A percentile compares a stretch with the other conserved stretches of the same genome.
These are phyloP conservation scores for Spialia ferax DNA, from an alignment of 2,888 invertebrate species.

Conservation along the genomic window DNA sequence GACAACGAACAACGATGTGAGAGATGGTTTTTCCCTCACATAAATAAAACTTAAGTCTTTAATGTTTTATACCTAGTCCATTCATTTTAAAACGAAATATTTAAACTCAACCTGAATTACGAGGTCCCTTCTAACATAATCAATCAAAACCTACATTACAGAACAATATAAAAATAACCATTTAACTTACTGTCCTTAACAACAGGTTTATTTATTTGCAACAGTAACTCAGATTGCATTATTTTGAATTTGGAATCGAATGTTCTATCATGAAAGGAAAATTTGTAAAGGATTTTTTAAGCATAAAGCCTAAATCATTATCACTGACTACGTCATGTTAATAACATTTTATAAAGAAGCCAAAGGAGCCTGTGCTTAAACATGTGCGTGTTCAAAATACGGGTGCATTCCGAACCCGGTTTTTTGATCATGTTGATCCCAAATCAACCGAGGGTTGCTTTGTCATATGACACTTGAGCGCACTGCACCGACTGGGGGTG, in stretches of 20 bases:
- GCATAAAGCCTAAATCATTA: background rate
- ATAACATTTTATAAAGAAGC: constrained; percentile 35
- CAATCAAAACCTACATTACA: too few relatives aligned
- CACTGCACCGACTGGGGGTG: constrained; percentile 71
- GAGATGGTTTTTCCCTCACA: background rate
- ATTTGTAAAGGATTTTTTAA: background rate
- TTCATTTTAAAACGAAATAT: too few relatives aligned
- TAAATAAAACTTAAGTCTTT: constrained; percentile 1
- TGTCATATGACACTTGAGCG: constrained; percentile 84
- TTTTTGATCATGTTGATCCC: constrained; percentile 79
- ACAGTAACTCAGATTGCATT: too few relatives aligned
- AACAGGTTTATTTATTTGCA: too few relatives aligned
- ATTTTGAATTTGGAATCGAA: too few relatives aligned
- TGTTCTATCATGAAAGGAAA: too few relatives aligned
- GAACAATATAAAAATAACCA: too few relatives aligned
- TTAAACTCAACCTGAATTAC: background rate
- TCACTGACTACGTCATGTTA: too few relatives aligned
- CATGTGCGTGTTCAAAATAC: constrained; percentile 63
- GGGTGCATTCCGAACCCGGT: constrained; percentile 77
- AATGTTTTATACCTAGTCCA: too few relatives aligned
- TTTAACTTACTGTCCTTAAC: too few relatives aligned
- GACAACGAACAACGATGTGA: background rate
- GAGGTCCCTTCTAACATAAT: too few relatives aligned
- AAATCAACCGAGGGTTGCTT: constrained; percentile 75
- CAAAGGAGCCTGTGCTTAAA: constrained; percentile 41